phyloP scores from a whole-genome alignment of 2,888 invertebrate genomes.

The Pseudococcus longispinus region DNA sequence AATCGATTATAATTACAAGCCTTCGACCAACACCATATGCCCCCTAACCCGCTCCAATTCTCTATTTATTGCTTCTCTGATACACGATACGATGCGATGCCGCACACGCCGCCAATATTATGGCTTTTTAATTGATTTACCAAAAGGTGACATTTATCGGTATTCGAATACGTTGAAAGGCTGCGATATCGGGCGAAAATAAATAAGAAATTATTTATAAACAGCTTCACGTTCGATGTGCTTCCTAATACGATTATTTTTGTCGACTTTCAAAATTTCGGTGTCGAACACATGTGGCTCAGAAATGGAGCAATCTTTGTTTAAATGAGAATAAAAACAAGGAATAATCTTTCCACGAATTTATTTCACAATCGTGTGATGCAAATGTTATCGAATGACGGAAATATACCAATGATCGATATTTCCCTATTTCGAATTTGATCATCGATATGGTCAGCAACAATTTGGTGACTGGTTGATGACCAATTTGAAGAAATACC shows the following conservation, averaged over 20 bases:
- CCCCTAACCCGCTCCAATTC: neutral
- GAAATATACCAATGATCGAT: no score
- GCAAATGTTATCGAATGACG: neutral
- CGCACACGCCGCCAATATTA: neutral
- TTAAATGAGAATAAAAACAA: neutral
- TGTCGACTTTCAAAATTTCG: neutral
- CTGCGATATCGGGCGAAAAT: no score
- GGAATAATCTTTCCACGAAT: neutral
- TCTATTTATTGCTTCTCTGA: neutral
- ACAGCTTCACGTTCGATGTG: neutral
- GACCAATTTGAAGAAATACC: no score
- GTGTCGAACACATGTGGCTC: neutral
- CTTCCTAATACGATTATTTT: neutral
- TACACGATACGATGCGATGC: neutral
- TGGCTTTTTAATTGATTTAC: constrained; percentile 12
- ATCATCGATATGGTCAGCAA: no score
- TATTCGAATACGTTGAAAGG: neutral
- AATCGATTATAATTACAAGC: neutral
- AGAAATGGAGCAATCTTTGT: no score
- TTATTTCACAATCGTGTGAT: no score
- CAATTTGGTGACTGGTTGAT: no score
- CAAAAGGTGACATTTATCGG: neutral
- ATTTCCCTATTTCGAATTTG: no score
- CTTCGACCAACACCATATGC: no score
- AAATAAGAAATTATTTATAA: neutral